Evolutionary conservation across 2,113 vertebrate species (phyloP).

Genomic region (Ceuthmochares aereus): DNA sequence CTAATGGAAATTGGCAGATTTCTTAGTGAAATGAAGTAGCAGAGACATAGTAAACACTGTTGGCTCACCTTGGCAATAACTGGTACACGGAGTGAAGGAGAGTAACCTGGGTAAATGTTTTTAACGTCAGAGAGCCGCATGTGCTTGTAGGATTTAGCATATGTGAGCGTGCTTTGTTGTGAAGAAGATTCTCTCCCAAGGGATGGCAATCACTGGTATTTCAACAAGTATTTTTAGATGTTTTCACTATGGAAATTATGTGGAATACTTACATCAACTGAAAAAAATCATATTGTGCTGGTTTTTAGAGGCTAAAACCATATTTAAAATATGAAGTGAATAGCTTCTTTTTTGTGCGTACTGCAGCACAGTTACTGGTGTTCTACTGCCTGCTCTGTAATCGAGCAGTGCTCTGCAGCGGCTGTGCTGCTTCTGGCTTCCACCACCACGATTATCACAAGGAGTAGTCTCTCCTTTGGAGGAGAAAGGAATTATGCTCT

Average conservation of each 20-base stretch:
- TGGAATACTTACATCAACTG: background rate
- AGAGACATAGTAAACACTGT: background rate
- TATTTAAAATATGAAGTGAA: background rate
- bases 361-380: background rate
- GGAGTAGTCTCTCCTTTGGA: background rate
- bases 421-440: background rate
- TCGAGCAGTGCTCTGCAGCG: background rate
- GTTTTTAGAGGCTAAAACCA: background rate
- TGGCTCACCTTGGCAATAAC: background rate
- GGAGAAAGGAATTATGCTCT: background rate
- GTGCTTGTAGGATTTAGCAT: background rate
- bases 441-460: background rate
- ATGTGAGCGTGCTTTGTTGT: background rate
- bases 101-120: background rate
- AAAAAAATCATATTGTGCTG: background rate
- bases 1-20: background rate
- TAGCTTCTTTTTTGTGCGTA: background rate
- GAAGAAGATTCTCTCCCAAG: background rate
- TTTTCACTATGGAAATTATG: background rate
- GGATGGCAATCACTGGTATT: background rate
- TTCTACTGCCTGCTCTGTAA: background rate
- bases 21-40: background rate
- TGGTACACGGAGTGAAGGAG: background rate
- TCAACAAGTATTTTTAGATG: constrained; percentile 37
- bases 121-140: accelerated